Percentiles rank a stretch among this genome's conserved stretches.
phyloP scores from a whole-genome alignment of 2,113 vertebrate genomes.

The Phyllopteryx taeniolatus region DNA sequence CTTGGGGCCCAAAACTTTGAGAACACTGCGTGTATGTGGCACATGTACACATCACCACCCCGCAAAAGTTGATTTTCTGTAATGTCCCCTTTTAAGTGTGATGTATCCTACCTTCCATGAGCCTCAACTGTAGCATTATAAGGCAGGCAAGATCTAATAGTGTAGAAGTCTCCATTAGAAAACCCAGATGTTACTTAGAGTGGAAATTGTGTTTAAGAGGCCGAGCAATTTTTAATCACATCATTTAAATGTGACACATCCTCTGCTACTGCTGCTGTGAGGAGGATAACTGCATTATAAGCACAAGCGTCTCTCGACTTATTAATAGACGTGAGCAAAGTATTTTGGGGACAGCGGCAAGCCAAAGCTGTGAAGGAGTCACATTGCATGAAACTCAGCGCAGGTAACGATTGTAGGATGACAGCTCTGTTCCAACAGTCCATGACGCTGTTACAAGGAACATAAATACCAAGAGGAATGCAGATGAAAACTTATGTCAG shows the following conservation, averaged over 20 bases:
- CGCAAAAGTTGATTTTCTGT: no score
- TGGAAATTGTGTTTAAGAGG: background rate
- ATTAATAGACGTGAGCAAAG: constrained; percentile 49
- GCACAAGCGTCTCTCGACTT: background rate
- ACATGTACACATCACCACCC: no score
- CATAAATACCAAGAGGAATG: background rate
- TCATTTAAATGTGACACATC: background rate
- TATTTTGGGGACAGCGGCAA: constrained; percentile 27
- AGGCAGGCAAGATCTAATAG: background rate
- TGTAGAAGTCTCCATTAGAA: background rate
- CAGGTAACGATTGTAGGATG: constrained; percentile 49
- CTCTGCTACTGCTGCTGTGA: background rate
- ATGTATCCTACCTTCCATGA: no score
- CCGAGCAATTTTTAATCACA: background rate
- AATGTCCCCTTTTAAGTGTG: no score
- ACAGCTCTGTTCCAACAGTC: constrained; percentile 21
- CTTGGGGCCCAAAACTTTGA: no score
- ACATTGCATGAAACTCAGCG: constrained; percentile 51
- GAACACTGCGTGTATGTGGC: no score
- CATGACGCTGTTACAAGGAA: constrained; percentile 4
- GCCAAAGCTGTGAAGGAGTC: constrained; percentile 40
- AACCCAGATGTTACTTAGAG: background rate
- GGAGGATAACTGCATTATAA: constrained; percentile 5
- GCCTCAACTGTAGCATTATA: no score
- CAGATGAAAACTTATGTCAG: constrained; percentile 5